phyloP scores from a whole-genome alignment of 1,140 invertebrate genomes.

The Adelges cooleyi region DNA sequence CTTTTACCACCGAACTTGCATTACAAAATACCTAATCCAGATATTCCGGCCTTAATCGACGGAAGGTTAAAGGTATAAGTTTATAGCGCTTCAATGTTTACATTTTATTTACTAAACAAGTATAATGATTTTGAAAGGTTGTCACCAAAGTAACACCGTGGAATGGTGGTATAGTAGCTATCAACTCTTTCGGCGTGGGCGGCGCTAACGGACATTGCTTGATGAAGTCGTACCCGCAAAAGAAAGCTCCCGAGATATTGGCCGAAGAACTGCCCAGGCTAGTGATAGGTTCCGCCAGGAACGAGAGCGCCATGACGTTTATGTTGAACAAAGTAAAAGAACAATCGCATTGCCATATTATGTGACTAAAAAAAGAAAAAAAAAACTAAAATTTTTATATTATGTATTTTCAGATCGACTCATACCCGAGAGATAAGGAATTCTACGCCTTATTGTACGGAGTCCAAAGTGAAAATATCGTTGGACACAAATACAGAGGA shows the following conservation, averaged over 20 bases:
- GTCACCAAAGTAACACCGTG: constrained; percentile 44
- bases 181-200: constrained; percentile 62
- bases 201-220: constrained; percentile 54
- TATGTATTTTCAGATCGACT: neutral
- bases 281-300: constrained; percentile 32
- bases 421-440: constrained; percentile 23
- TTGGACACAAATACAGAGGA: constrained; percentile 46
- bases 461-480: constrained; percentile 12
- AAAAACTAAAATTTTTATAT: neutral
- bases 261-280: constrained; percentile 32
- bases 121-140: constrained; percentile 37
- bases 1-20: constrained; percentile 43
- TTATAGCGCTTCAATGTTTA: neutral
- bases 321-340: constrained; percentile 28
- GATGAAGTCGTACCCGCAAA: constrained; percentile 39
- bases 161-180: constrained; percentile 46
- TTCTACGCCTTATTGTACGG: constrained; percentile 38
- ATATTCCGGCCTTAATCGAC: constrained; percentile 48
- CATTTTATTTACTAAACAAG: neutral
- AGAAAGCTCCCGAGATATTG: constrained; percentile 25
- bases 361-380: neutral
- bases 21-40: constrained; percentile 49
- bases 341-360: neutral
- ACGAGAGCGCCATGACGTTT: constrained; percentile 10
- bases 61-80: constrained; percentile 44